Evolutionary conservation across 64 coral and sea anemone genomes (phyloP).

Genomic region (Platygyra sinensis): DNA sequence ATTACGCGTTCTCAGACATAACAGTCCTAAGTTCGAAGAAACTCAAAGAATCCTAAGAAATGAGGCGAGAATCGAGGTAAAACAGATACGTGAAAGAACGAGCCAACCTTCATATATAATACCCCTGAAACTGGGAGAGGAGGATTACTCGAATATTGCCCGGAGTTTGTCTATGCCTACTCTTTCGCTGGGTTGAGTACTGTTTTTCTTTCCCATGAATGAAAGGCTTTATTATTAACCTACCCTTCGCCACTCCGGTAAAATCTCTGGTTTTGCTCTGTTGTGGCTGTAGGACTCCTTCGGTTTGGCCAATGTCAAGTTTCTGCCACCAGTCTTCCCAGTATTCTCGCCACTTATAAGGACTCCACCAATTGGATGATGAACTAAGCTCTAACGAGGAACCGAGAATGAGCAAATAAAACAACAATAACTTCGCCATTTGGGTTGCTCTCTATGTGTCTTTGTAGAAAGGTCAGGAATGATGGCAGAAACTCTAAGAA

Average conservation of each 20-base stretch:
- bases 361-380: constrained; percentile 25
- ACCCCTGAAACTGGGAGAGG: too few species aligned
- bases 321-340: constrained; percentile 32
- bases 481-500: too few species aligned
- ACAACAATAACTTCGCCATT: constrained; percentile 9
- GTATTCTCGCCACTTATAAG: constrained; percentile 23
- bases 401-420: constrained; percentile 2
- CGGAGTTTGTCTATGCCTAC: not conserved
- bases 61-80: too few species aligned
- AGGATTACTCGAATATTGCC: not conserved
- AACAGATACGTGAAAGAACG: too few species aligned
- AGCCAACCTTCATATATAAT: too few species aligned
- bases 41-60: too few species aligned
- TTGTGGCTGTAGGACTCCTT: not conserved
- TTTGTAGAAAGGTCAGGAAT: too few species aligned
- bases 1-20: too few species aligned
- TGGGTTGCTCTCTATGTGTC: too few species aligned
- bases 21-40: too few species aligned
- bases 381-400: not conserved
- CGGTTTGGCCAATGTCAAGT: not conserved
- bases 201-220: not conserved
- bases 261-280: not conserved
- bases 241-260: constrained; percentile 12
- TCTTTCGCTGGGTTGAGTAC: too few species aligned
- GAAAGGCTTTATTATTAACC: not conserved